phyloP scores from a whole-genome alignment of 1,140 invertebrate species.

The Fopius arisanus region DNA sequence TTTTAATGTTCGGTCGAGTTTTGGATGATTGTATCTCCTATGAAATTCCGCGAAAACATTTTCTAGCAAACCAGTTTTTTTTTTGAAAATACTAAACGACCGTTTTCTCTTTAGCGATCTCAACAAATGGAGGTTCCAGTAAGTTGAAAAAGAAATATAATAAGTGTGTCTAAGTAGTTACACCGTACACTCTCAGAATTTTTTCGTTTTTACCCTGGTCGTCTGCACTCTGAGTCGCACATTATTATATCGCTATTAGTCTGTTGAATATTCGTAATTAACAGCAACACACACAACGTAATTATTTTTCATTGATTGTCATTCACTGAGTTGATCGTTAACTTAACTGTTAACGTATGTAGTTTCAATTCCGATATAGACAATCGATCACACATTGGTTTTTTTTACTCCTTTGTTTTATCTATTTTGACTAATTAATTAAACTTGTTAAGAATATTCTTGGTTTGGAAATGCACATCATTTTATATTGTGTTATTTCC shows the following conservation, averaged over 20 bases:
- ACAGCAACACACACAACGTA: not conserved
- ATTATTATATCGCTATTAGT: not conserved
- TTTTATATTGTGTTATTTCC: not conserved
- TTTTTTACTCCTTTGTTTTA: not conserved
- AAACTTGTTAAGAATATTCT: not conserved
- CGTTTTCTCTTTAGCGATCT: constrained; percentile 72
- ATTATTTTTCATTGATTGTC: not conserved
- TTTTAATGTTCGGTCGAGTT: not conserved
- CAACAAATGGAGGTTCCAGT: constrained; percentile 86
- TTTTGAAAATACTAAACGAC: constrained; percentile 19
- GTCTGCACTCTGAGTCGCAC: not conserved
- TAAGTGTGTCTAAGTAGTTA: constrained; percentile 3
- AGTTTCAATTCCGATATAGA: too few species aligned
- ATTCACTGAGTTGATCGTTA: not conserved
- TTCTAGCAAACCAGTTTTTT: not conserved
- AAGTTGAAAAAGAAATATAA: constrained; percentile 66
- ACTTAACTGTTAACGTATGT: too few species aligned
- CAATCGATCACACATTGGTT: too few species aligned
- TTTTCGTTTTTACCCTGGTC: not conserved
- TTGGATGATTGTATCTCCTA: not conserved
- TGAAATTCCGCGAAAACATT: not conserved
- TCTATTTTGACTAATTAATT: not conserved
- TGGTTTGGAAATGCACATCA: not conserved
- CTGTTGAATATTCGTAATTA: not conserved
- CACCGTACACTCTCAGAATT: not conserved